Conservation (phyloP, 37 sponge, comb jelly and placozoan genomes). For the Haliclona indistincta region DNA sequence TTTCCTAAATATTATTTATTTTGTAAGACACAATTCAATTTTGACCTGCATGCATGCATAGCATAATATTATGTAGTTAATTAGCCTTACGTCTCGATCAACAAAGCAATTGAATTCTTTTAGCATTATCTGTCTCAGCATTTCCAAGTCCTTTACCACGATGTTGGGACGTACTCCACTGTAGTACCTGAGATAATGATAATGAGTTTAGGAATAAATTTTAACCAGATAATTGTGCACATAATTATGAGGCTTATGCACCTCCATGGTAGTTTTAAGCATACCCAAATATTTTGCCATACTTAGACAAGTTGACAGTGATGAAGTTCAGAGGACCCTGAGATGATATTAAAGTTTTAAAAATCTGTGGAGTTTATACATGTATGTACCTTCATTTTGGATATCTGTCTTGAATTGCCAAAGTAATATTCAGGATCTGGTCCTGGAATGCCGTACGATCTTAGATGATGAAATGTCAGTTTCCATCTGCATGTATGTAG, state of each 20-base stretch:
- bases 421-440: neutral
- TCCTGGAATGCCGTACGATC: neutral
- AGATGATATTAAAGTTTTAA: neutral
- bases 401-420: slow-evolving; percentile 4
- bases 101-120: slow-evolving; percentile 51
- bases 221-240: neutral
- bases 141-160: slow-evolving; percentile 47
- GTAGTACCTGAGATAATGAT: slow-evolving; percentile 32
- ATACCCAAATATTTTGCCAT: neutral
- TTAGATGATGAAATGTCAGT: neutral
- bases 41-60: neutral
- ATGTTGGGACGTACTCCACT: slow-evolving; percentile 31
- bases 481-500: too few relatives aligned
- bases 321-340: neutral
- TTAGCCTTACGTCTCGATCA: slow-evolving; percentile 42
- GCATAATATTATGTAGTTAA: neutral
- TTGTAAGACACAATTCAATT: neutral
- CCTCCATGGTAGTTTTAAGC: neutral
- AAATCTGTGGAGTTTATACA: neutral
- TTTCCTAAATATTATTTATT: neutral
- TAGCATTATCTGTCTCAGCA: slow-evolving; percentile 51
- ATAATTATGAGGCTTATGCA: neutral
- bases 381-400: neutral
- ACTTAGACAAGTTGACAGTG: neutral
- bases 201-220: neutral